Evolutionary conservation across 2,888 invertebrate genomes (phyloP), one percentile per base, ranked within the genome.

Genomic region (Blastobasis adustella): DNA sequence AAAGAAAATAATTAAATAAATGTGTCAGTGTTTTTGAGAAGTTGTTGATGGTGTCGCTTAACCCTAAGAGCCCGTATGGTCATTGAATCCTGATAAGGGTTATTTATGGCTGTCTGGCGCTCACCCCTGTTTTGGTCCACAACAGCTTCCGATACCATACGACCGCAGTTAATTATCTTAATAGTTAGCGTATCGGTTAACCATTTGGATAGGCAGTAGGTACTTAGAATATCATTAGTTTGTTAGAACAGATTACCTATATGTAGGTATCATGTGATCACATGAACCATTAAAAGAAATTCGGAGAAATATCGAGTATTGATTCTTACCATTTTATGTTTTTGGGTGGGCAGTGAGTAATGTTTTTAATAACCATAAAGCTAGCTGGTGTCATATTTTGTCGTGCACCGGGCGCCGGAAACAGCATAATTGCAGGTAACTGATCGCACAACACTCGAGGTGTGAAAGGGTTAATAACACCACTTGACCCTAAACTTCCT

Each of bases 401-500:
- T 66, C 62, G 72, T 52, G 54, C 66, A 65, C 64, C 66, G 65
- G 61, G 56, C 62, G 60, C 79, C 83, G 84, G 84, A 86, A 82
- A 74, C 65, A 57, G 60, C 60, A 74, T 86, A 85, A 86, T 85
- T 82, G 78, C 71, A 71, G 77, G 84, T 82, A 82, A 82, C 79
- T 71, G 81, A 85, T 82, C 79, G 75, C 69, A 76, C 73, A 76
- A 76, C 79, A 77, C 77, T 59, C 62, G 71, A 82, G 80, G 86
- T 83, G 86, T 82, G 79, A 84, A 82, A 78, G 82, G 84, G 82
- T 84, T 84, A 86, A 84, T 79, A 84, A 80, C 84, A 83, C 76
- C 73, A 71, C 76, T 85, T 85, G 83, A 85, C 84, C 86, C 63
- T 72, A 67, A 70, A 71, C 71, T 76, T 73, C 67, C 69, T 74